Conservation (phyloP, 2,113 vertebrate species). For the Cebus imitator region DNA sequence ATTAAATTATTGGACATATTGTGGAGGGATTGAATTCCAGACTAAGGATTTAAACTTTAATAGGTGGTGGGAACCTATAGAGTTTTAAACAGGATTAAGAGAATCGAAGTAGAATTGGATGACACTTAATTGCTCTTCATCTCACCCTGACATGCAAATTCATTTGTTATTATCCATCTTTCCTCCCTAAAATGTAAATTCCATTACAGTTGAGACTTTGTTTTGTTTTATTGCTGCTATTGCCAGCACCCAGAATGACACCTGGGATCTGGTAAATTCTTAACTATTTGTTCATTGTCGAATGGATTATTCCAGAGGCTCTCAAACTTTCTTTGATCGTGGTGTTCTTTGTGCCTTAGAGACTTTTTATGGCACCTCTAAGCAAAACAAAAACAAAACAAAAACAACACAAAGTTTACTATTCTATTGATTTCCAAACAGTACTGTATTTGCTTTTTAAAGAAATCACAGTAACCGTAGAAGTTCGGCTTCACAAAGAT, state of each 20-base stretch:
- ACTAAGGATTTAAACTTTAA: background rate
- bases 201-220: background rate
- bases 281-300: background rate
- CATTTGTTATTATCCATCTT: background rate
- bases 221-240: background rate
- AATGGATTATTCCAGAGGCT: background rate
- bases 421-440: background rate
- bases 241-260: background rate
- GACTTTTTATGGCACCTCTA: background rate
- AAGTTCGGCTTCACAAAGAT: background rate
- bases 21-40: background rate
- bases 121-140: background rate
- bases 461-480: background rate
- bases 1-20: background rate
- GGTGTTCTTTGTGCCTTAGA: background rate
- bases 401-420: background rate
- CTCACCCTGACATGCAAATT: background rate
- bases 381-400: background rate
- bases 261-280: background rate
- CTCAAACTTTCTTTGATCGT: background rate
- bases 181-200: background rate
- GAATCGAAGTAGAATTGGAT: background rate
- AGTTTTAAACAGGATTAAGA: background rate
- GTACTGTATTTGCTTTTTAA: background rate
- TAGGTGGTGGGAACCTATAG: background rate